phyloP scores from a whole-genome alignment of 2,888 invertebrate species.

The Tenthredo distinguenda region DNA sequence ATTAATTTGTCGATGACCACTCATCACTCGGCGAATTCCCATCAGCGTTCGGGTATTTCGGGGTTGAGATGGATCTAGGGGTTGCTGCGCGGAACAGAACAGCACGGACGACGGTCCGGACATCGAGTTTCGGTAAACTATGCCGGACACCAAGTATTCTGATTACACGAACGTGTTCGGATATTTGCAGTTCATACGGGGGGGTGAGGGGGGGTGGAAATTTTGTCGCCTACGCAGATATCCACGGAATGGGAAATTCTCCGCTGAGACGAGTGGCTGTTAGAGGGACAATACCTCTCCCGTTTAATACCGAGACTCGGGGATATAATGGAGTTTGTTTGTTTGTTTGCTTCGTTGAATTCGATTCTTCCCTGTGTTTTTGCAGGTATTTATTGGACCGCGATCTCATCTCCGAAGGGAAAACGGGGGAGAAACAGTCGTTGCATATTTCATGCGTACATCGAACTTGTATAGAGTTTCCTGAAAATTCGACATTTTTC shows the following conservation, averaged over 20 bases:
- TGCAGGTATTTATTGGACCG: background rate
- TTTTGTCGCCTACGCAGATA: background rate
- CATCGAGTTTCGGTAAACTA: background rate
- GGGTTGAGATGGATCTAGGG: background rate
- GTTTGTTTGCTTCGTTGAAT: background rate
- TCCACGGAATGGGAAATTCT: background rate
- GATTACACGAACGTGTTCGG: background rate
- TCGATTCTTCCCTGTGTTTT: background rate
- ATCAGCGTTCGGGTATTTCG: background rate
- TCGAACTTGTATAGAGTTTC: no score
- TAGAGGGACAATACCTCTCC: background rate
- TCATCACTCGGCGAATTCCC: background rate
- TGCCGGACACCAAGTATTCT: slow-evolving; percentile 9
- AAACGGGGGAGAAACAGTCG: background rate
- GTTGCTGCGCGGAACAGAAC: no score
- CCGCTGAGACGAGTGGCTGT: background rate
- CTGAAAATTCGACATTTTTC: background rate
- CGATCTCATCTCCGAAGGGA: background rate
- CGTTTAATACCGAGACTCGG: background rate
- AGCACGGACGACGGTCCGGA: background rate
- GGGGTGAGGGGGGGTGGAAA: background rate
- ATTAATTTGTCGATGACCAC: background rate
- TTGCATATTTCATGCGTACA: background rate
- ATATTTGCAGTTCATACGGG: slow-evolving; percentile 7
- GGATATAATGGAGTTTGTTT: slow-evolving; percentile 9